These are phyloP conservation scores for Tortricodes alternella DNA, from an alignment of 2,888 invertebrate species.

Conservation along the genomic window DNA sequence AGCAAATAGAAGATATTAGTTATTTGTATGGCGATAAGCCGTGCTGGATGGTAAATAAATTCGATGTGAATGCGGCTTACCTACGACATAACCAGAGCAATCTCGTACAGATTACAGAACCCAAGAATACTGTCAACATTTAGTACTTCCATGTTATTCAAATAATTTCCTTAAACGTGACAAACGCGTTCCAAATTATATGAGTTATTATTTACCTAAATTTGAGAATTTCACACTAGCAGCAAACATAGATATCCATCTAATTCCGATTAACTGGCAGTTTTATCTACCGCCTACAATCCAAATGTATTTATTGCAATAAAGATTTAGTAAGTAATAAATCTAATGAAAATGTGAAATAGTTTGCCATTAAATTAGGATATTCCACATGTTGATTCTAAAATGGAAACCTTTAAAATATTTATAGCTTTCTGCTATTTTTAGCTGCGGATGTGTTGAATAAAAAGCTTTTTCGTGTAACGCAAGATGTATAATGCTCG, in stretches of 20 bases:
- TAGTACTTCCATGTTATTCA: not conserved
- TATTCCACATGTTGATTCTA: slow-evolving; percentile 4
- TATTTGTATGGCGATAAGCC: slow-evolving; percentile 24
- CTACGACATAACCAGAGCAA: slow-evolving; percentile 5
- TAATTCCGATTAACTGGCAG: slow-evolving; percentile 5
- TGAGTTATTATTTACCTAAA: not conserved
- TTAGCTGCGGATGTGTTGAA: not conserved
- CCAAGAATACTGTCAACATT: not conserved
- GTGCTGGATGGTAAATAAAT: slow-evolving; percentile 18
- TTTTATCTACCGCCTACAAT: slow-evolving; percentile 18
- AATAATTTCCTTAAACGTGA: too few species aligned
- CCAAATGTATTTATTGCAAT: slow-evolving; percentile 13
- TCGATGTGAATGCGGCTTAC: slow-evolving; percentile 6
- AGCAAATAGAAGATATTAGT: slow-evolving; percentile 18
- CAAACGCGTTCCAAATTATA: not conserved
- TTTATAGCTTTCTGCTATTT: slow-evolving; percentile 7
- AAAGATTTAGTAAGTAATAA: slow-evolving; percentile 20
- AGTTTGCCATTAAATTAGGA: slow-evolving; percentile 12
- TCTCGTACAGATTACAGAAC: not conserved
- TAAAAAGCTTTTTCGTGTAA: slow-evolving; percentile 5
- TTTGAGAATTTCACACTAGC: not conserved
- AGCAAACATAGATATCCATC: not conserved
- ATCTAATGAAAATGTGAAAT: slow-evolving; percentile 8
- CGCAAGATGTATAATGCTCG: not conserved
- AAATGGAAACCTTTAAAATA: slow-evolving; percentile 5